Conservation (phyloP, 2,888 invertebrate species). For the Drosophila kambysellisi region DNA sequence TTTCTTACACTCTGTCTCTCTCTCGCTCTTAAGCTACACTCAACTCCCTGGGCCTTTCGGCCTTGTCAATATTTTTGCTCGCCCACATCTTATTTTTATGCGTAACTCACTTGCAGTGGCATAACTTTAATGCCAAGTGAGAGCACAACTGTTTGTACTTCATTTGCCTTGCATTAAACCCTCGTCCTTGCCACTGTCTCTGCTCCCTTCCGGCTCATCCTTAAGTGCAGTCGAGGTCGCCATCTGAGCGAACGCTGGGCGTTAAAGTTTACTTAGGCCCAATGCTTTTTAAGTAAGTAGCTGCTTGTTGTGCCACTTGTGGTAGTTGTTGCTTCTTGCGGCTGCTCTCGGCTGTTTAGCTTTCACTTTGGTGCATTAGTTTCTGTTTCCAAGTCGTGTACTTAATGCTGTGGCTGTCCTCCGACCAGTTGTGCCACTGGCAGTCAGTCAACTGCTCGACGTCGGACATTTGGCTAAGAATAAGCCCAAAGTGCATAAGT, state of each 20-base stretch:
- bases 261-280: constrained; percentile 79
- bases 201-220: constrained; percentile 47
- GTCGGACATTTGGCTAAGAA: constrained; percentile 41
- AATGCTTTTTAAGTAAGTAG: constrained; percentile 81
- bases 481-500: constrained; percentile 59
- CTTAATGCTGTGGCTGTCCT: constrained; percentile 55
- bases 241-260: constrained; percentile 45
- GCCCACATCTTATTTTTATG: constrained; percentile 56
- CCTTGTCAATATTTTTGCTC: constrained; percentile 72
- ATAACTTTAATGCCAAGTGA: constrained; percentile 69
- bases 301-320: constrained; percentile 59
- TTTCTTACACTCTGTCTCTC: neutral
- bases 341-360: constrained; percentile 66
- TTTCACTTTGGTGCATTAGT: constrained; percentile 76
- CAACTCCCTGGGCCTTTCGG: constrained; percentile 32
- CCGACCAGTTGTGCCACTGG: constrained; percentile 50
- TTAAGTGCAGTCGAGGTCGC: constrained; percentile 75
- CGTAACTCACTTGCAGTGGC: constrained; percentile 73
- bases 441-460: constrained; percentile 28
- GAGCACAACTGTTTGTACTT: constrained; percentile 67
- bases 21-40: constrained; percentile 8
- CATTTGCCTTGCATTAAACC: constrained; percentile 77
- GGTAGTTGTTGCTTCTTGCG: constrained; percentile 48
- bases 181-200: constrained; percentile 47
- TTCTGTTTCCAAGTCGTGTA: constrained; percentile 55